phyloP scores from a whole-genome alignment of 1,140 invertebrate species.

The Andrena cerasifolii region DNA sequence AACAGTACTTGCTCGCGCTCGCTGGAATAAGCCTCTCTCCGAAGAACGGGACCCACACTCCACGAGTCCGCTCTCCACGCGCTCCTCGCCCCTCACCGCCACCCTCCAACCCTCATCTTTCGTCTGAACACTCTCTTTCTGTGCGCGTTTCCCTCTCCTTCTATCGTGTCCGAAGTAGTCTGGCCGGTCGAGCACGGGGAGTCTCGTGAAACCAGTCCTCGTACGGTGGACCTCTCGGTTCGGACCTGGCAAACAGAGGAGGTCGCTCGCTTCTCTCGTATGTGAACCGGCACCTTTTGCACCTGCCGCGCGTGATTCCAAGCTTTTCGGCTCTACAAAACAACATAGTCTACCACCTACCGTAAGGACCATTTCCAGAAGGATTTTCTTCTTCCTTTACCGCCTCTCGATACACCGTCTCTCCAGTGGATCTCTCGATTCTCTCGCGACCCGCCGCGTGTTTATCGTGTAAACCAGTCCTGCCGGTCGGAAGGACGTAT shows the following conservation, averaged over 20 bases:
- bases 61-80: slow-evolving; percentile 48
- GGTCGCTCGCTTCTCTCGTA: slow-evolving; percentile 22
- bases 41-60: slow-evolving; percentile 71
- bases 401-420: not conserved
- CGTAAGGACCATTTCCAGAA: too few species aligned
- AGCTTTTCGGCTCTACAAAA: slow-evolving; percentile 28
- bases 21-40: slow-evolving; percentile 66
- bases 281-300: slow-evolving; percentile 56
- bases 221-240: slow-evolving; percentile 49
- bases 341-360: not conserved
- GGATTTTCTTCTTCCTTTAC: too few species aligned
- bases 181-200: slow-evolving; percentile 67
- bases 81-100: slow-evolving; percentile 5
- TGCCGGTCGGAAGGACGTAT: slow-evolving; percentile 1
- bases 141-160: slow-evolving; percentile 32
- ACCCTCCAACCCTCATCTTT: slow-evolving; percentile 24
- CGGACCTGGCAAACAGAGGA: slow-evolving; percentile 38
- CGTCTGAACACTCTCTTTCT: slow-evolving; percentile 19
- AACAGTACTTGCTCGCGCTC: slow-evolving; percentile 73
- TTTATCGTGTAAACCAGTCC: slow-evolving; percentile 25
- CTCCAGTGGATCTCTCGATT: not conserved
- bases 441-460: not conserved
- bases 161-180: slow-evolving; percentile 66
- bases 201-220: slow-evolving; percentile 71
- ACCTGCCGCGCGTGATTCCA: slow-evolving; percentile 55